Percentiles rank a stretch among this genome's conserved stretches.
Conservation (phyloP, 2,888 invertebrate genomes). For the Drosophila parthenogenetica region DNA sequence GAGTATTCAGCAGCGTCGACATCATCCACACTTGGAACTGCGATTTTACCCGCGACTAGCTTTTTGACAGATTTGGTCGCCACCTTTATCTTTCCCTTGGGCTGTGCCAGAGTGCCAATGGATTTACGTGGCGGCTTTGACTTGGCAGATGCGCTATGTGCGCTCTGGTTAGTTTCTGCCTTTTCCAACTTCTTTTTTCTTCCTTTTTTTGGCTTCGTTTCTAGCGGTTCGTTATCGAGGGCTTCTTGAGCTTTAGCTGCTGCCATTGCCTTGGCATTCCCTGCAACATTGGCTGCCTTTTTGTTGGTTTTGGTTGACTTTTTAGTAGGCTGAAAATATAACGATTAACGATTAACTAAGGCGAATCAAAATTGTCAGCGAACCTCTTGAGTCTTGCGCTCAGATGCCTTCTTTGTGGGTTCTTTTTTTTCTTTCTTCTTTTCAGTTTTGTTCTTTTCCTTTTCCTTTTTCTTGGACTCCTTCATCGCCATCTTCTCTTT, state of each 20-base stretch:
- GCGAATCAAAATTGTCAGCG: neutral
- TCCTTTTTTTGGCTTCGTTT: neutral
- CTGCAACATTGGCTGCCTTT: neutral
- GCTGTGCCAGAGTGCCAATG: slow-evolving; percentile 10
- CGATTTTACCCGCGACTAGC: slow-evolving; percentile 5
- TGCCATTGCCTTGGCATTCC: slow-evolving; percentile 4
- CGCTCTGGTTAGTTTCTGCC: neutral
- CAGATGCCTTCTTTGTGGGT: slow-evolving; percentile 1
- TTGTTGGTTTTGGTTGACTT: neutral
- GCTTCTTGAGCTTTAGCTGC: slow-evolving; percentile 3
- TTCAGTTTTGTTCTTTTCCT: neutral
- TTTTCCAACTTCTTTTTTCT: neutral
- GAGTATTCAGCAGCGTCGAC: neutral
- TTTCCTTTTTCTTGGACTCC: neutral
- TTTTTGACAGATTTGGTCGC: neutral
- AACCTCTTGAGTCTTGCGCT: slow-evolving; percentile 16
- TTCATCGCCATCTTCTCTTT: neutral
- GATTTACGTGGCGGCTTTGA: slow-evolving; percentile 8
- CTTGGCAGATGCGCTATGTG: neutral
- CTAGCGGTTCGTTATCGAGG: neutral
- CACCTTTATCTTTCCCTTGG: neutral
- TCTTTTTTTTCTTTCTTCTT: neutral
- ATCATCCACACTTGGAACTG: neutral
- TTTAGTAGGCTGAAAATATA: slow-evolving; percentile 6
- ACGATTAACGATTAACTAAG: neutral